Base-by-base conservation (phyloP, 1,140 invertebrate genomes). In the Drosophila truncata region DNA sequence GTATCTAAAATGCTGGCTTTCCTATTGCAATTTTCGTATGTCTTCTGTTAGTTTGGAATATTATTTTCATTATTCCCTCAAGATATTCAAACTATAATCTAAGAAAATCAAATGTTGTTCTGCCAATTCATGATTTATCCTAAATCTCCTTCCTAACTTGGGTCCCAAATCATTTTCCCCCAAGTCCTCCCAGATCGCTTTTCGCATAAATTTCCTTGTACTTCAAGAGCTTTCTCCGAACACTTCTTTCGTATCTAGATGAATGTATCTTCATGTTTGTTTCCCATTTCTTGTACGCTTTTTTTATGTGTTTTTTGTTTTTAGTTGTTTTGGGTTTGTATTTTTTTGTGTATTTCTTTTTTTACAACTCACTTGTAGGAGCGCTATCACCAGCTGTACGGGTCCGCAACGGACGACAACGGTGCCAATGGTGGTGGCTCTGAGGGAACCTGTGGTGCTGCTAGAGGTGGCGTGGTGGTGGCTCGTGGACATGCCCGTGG, bases 341-440 rank as follows among this genome's bases (percentile, higher is more conserved):
- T 23, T 46, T 62, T 35, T 23, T 41, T 37, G 31, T 41, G 33
- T 67, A 18, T 49, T 62, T 47, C 3, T 25, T 29, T 47, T 46
- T 29, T 41, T 18, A 82, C 65, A 88, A 94, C 96, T 95, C 95
- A 98, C 97, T 95, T 97, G 96, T 64, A 98, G 94, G 63, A 98
- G 94, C 67, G 97, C 98, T 85, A 98, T 96, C 84, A 98, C 97
- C 83, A 98, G 95, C 91, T 96, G 95, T 11, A 97, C 97, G 76
- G 95, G 95, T 76, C 97, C 97, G 91, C 97, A 97, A 92, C 97
- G 96, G 35, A 98, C 96, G 16, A 97, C 97, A 79, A 98, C 98
- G 18, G 97, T 98, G 92, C 97, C 97, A 81, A 98, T 96, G 71
- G 97, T 98, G 29, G 97, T 98, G 18, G 97, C 91, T 35, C 91